Conservation (phyloP, 2,113 vertebrate species). For the Axis porcinus region DNA sequence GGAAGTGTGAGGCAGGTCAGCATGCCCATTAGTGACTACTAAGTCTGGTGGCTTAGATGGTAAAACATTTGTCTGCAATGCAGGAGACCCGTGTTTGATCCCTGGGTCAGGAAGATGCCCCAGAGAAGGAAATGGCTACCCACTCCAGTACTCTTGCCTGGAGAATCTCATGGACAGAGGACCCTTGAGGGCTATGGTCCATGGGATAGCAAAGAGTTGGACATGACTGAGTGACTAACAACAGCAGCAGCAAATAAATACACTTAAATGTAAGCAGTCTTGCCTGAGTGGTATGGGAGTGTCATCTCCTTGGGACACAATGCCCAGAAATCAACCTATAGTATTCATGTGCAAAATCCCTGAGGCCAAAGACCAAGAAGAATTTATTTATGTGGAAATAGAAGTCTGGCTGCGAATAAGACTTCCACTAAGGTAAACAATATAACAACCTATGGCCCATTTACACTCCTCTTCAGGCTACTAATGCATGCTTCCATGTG, state of each 20-base stretch:
- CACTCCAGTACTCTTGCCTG: background rate
- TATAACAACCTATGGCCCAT: background rate
- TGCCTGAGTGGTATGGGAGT: background rate
- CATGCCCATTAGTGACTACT: background rate
- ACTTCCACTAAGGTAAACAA: constrained; percentile 42
- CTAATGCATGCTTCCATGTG: background rate
- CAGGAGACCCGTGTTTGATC: background rate
- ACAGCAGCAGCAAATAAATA: background rate
- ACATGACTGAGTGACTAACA: background rate
- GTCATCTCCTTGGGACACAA: background rate
- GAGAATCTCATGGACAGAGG: background rate
- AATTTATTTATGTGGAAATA: background rate
- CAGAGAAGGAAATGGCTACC: background rate
- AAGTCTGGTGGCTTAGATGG: background rate
- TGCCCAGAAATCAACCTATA: constrained; percentile 24
- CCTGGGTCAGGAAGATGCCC: background rate
- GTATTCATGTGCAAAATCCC: constrained; percentile 15
- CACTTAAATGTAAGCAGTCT: background rate
- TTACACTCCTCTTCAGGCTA: background rate
- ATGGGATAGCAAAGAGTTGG: background rate
- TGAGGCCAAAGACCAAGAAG: background rate
- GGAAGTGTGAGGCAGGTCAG: background rate
- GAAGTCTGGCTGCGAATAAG: constrained; percentile 3
- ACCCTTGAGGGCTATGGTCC: background rate
- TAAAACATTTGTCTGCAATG: background rate